These are phyloP conservation scores for Psylliodes chrysocephalus DNA, from an alignment of 2,888 invertebrate genomes.

Conservation along the genomic window DNA sequence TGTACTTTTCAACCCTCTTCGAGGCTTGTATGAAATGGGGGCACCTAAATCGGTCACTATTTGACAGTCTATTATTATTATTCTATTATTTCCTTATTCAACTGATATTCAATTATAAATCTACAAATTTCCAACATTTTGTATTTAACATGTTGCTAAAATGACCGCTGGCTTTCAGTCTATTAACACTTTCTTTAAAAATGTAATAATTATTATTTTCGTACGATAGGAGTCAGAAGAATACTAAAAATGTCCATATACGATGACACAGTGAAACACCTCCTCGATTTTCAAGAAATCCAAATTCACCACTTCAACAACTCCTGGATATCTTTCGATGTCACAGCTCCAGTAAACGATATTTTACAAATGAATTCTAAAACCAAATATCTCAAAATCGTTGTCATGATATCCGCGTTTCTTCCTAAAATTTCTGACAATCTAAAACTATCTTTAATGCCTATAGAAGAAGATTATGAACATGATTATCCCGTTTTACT, in stretches of 20 bases:
- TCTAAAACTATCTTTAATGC: conserved; percentile 58
- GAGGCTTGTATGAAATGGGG: too few relatives aligned
- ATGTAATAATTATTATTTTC: too few relatives aligned
- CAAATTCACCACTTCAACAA: conserved; percentile 58
- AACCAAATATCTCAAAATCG: conserved; percentile 53
- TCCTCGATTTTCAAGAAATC: conserved; percentile 51
- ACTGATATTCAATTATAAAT: too few relatives aligned
- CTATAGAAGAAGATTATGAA: conserved; percentile 55
- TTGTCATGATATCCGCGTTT: conserved; percentile 55
- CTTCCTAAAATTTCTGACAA: conserved; percentile 47
- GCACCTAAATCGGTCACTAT: too few relatives aligned
- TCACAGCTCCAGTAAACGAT: conserved; percentile 55
- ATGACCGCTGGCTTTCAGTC: too few relatives aligned
- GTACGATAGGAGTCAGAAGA: conserved; percentile 51
- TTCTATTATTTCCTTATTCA: too few relatives aligned
- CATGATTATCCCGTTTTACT: conserved; percentile 62
- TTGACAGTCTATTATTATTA: too few relatives aligned
- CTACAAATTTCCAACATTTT: too few relatives aligned
- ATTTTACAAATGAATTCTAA: conserved; percentile 43
- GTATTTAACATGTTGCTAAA: too few relatives aligned
- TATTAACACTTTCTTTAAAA: too few relatives aligned
- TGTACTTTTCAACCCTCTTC: too few relatives aligned
- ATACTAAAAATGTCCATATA: conserved; percentile 55
- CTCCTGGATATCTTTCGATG: conserved; percentile 61
- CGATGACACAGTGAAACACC: conserved; percentile 51